Evolutionary conservation across 2,888 invertebrate species (phyloP).

Genomic region (Sepioteuthis lessoniana): DNA sequence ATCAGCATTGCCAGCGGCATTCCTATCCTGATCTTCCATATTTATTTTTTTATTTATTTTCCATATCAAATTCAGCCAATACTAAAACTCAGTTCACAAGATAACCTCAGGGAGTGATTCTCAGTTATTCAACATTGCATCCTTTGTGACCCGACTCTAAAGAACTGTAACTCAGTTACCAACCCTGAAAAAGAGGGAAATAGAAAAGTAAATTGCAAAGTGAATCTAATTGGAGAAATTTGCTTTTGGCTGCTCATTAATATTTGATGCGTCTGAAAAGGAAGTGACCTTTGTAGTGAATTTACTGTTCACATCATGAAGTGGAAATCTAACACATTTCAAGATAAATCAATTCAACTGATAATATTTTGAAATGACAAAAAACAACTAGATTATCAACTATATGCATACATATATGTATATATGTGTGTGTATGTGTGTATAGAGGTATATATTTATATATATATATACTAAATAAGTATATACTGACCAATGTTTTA

Average conservation of each 20-base stretch:
- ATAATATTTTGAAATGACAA: not conserved
- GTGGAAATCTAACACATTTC: not conserved
- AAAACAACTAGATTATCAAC: too few species aligned
- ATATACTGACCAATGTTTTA: too few species aligned
- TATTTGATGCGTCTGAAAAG: not conserved
- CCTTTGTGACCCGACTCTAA: not conserved
- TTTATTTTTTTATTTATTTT: not conserved
- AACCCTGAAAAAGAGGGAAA: not conserved
- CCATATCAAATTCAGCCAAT: constrained; percentile 9
- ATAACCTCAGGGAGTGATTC: not conserved
- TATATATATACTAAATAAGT: too few species aligned
- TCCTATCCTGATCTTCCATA: constrained; percentile 5
- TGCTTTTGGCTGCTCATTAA: constrained; percentile 6
- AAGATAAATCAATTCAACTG: not conserved
- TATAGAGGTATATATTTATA: too few species aligned
- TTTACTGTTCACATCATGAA: not conserved
- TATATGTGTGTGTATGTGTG: too few species aligned
- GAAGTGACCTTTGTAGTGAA: not conserved
- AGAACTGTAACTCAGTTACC: not conserved
- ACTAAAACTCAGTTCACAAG: not conserved
- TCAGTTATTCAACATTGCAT: not conserved
- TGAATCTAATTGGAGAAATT: not conserved
- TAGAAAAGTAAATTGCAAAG: not conserved
- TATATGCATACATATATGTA: too few species aligned
- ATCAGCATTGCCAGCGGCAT: not conserved